These are phyloP conservation scores for Harpalus rufipes DNA, from an alignment of 2,888 invertebrate genomes.

Conservation along the genomic window DNA sequence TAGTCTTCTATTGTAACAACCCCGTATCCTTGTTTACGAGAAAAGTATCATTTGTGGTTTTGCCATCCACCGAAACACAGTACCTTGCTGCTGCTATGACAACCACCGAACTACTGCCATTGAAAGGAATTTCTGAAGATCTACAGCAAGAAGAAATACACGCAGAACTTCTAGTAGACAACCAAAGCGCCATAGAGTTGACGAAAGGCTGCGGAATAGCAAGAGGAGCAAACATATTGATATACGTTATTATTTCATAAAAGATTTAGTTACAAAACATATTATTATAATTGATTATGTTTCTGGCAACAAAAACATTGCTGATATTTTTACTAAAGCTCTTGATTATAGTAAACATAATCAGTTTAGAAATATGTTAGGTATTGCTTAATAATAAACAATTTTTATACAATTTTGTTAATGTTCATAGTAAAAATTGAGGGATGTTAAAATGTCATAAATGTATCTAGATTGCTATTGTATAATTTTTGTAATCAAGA, in stretches of 20 bases:
- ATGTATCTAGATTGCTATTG: no score
- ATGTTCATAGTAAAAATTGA: no score
- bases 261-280: no score
- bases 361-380: neutral
- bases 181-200: constrained; percentile 25
- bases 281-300: no score
- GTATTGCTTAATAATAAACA: neutral
- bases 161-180: constrained; percentile 18
- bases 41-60: constrained; percentile 29
- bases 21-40: neutral
- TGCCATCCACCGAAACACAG: constrained; percentile 38
- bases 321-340: constrained; percentile 12
- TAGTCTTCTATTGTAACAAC: no score
- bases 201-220: constrained; percentile 22
- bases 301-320: neutral
- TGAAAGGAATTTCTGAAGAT: constrained; percentile 31
- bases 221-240: constrained; percentile 44
- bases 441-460: no score
- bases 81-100: constrained; percentile 45
- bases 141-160: neutral
- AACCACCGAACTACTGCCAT: no score
- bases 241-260: no score
- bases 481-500: no score
- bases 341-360: neutral
- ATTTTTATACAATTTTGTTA: constrained; percentile 13